These are phyloP conservation scores for Homarus gammarus DNA, from an alignment of 2,888 invertebrate species.

Conservation along the genomic window DNA sequence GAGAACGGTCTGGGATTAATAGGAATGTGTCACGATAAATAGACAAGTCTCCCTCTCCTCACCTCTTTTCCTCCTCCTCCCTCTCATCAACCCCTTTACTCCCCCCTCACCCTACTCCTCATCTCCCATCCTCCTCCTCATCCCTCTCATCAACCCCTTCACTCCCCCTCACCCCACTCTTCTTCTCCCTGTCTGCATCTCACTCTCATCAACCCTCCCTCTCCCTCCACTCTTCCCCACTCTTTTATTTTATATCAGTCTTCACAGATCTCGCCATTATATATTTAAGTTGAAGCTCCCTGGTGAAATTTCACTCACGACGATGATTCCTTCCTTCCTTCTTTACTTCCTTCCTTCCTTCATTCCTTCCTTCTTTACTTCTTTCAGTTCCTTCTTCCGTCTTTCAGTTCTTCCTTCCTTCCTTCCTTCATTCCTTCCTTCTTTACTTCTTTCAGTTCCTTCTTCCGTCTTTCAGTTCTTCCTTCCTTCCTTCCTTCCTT, in stretches of 20 bases:
- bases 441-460: background rate
- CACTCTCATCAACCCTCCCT: background rate
- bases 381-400: slow-evolving; percentile 2
- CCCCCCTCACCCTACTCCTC: background rate
- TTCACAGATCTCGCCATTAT: no score
- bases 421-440: background rate
- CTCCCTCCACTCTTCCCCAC: slow-evolving; percentile 9
- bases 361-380: slow-evolving; percentile 2
- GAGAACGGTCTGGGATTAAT: no score
- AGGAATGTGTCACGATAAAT: no score
- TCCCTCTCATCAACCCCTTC: background rate
- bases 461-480: no score
- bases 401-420: slow-evolving; percentile 11
- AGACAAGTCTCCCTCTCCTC: no score
- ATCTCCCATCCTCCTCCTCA: background rate
- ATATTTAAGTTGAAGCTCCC: no score
- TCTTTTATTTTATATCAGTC: no score
- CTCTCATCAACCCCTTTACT: background rate
- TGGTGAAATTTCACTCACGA: no score
- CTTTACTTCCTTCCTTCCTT: slow-evolving; percentile 20
- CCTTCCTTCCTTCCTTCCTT: no score
- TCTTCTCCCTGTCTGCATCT: background rate
- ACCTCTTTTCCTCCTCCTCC: background rate
- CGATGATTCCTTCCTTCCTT: no score
- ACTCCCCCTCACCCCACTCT: background rate